These are phyloP conservation scores for Tenthredo distinguenda DNA, from an alignment of 2,888 invertebrate species.

Conservation along the genomic window DNA sequence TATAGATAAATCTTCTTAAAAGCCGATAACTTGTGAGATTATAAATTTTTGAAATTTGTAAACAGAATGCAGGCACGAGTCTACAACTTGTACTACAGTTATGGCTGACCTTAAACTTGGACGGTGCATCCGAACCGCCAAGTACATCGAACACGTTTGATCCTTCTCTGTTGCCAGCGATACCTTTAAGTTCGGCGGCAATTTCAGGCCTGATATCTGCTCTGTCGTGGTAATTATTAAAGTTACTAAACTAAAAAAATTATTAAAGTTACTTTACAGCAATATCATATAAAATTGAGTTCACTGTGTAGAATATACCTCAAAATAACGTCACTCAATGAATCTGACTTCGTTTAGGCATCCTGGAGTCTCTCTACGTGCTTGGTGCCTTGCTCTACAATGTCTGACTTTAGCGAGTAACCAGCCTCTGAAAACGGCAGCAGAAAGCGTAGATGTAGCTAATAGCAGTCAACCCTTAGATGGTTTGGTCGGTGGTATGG, in stretches of 20 bases:
- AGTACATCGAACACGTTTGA: conserved; percentile 79
- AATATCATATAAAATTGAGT: neutral
- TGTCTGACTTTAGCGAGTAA: conserved; percentile 87
- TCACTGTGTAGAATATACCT: neutral
- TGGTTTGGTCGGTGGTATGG: conserved; percentile 80
- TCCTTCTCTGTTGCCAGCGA: conserved; percentile 82
- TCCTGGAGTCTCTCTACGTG: conserved; percentile 85
- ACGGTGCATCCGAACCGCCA: conserved; percentile 78
- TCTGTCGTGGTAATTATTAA: conserved; percentile 80
- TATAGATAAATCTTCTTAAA: neutral
- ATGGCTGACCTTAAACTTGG: conserved; percentile 92
- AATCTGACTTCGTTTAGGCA: conserved; percentile 72
- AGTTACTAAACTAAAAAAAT: too few species aligned
- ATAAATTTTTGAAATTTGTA: neutral
- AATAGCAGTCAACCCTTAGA: conserved; percentile 70
- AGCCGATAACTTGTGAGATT: neutral
- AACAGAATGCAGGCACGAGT: conserved; percentile 85
- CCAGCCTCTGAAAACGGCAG: conserved; percentile 76
- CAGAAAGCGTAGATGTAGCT: conserved; percentile 67
- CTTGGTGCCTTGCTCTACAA: conserved; percentile 90
- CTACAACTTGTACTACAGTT: conserved; percentile 92
- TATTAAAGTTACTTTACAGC: conserved; percentile 42
- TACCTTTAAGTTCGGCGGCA: conserved; percentile 83
- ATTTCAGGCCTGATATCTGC: conserved; percentile 85
- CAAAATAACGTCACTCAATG: neutral